phyloP scores from a whole-genome alignment of 2,888 invertebrate genomes.

The Tinea semifulvella region DNA sequence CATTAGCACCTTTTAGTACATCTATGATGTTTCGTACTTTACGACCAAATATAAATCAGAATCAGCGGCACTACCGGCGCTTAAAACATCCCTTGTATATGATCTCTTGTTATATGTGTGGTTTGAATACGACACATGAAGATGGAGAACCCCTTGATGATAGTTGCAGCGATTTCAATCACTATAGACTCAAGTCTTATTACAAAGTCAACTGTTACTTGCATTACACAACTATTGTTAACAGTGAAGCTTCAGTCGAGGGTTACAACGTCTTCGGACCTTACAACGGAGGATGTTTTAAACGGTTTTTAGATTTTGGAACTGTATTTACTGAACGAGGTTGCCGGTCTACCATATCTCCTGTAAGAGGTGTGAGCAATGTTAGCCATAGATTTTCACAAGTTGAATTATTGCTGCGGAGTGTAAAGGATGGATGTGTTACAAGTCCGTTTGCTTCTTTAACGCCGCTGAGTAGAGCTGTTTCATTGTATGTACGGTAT shows the following conservation, averaged over 20 bases:
- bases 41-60: too few species aligned
- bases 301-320: constrained; percentile 2
- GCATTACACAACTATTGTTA: neutral
- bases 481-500: constrained; percentile 35
- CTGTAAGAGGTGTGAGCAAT: neutral
- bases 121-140: neutral
- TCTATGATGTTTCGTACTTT: too few species aligned
- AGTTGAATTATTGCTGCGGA: constrained; percentile 12
- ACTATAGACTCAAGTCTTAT: neutral
- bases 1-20: too few species aligned
- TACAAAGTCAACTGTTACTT: neutral
- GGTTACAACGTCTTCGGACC: neutral
- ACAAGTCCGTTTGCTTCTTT: constrained; percentile 33
- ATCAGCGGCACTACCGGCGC: too few species aligned
- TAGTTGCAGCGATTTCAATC: neutral
- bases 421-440: constrained; percentile 28
- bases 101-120: neutral
- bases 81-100: neutral
- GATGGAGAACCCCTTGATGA: neutral
- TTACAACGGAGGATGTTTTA: constrained; percentile 8
- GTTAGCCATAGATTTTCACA: neutral
- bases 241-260: neutral
- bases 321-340: constrained; percentile 1
- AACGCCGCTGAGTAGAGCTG: constrained; percentile 32
- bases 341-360: neutral